Conservation (phyloP, 2,888 invertebrate genomes). For the Noctua janthe region DNA sequence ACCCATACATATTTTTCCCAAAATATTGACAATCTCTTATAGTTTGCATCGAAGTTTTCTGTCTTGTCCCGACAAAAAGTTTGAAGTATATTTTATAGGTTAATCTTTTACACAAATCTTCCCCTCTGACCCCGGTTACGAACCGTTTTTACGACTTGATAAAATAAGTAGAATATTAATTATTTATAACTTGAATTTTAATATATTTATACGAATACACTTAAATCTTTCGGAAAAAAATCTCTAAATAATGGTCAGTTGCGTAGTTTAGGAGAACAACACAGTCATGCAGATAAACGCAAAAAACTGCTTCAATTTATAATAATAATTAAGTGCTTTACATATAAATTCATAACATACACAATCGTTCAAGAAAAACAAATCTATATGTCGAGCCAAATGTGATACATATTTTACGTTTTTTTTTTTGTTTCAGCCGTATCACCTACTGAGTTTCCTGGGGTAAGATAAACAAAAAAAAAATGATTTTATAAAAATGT, state of each 20-base stretch:
- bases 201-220: no score
- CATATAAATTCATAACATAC: background rate
- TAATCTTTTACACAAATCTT: background rate
- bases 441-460: background rate
- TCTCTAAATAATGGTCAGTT: no score
- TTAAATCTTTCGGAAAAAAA: no score
- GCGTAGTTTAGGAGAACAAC: no score
- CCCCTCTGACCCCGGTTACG: no score
- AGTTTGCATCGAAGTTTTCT: background rate
- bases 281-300: no score
- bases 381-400: background rate
- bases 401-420: background rate
- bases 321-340: no score
- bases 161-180: no score
- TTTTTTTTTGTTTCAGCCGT: background rate
- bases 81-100: background rate
- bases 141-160: no score
- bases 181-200: no score
- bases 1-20: background rate
- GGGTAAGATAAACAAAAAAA: background rate
- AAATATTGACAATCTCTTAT: background rate
- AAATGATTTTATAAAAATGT: background rate
- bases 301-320: background rate
- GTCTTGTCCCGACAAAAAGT: background rate
- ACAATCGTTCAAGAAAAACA: background rate